Evolutionary conservation across 2,888 invertebrate genomes (phyloP).

Genomic region (Gymnoscelis rufifasciata): DNA sequence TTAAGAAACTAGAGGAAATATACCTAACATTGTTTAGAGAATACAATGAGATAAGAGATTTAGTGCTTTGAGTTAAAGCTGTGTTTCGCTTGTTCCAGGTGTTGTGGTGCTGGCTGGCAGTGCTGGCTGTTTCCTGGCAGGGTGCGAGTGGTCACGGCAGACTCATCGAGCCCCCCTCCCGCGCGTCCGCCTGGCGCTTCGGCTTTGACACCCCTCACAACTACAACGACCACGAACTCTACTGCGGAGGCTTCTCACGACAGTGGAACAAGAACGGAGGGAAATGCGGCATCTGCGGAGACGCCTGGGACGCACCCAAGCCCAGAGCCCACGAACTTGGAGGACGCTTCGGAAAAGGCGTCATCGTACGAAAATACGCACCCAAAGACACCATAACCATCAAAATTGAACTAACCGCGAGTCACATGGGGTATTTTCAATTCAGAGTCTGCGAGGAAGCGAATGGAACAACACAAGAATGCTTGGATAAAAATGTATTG

Average conservation of each 20-base stretch:
- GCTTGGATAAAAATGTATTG: conserved; percentile 86
- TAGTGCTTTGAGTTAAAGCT: background rate
- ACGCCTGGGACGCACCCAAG: conserved; percentile 85
- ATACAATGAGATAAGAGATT: background rate
- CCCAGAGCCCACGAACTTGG: conserved; percentile 91
- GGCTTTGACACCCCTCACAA: conserved; percentile 93
- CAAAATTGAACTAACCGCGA: conserved; percentile 91
- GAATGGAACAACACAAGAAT: conserved; percentile 84
- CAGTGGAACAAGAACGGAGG: conserved; percentile 90
- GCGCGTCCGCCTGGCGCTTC: conserved; percentile 93
- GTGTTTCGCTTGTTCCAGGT: conserved; percentile 48
- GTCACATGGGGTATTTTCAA: conserved; percentile 91
- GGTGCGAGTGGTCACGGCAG: conserved; percentile 82
- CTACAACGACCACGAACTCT: conserved; percentile 93
- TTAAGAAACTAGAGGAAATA: too few relatives aligned
- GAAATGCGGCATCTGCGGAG: conserved; percentile 92
- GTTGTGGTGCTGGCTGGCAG: conserved; percentile 55
- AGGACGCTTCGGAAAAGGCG: conserved; percentile 89
- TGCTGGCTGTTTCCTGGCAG: conserved; percentile 45
- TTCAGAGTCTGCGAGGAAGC: conserved; percentile 89
- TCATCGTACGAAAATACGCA: conserved; percentile 88
- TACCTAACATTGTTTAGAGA: background rate
- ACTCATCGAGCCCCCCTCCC: conserved; percentile 90
- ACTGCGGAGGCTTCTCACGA: conserved; percentile 91
- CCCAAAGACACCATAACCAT: conserved; percentile 84